Conservation (phyloP, 2,888 invertebrate species). For the Spodoptera picta region DNA sequence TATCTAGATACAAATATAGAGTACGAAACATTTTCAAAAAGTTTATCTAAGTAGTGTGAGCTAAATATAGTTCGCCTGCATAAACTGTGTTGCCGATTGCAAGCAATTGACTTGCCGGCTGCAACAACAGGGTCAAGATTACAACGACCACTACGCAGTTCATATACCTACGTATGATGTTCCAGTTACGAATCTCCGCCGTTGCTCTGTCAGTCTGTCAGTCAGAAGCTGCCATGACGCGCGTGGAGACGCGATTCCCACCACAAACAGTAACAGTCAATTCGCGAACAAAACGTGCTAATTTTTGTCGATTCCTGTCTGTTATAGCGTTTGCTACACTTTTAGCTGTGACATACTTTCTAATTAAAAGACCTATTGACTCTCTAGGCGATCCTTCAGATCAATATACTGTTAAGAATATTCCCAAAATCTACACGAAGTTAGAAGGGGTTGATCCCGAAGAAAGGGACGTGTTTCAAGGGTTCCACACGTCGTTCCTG, state of each 20-base stretch:
- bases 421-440: slow-evolving; percentile 77
- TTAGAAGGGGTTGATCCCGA: slow-evolving; percentile 84
- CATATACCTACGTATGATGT: slow-evolving; percentile 61
- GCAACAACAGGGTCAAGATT: slow-evolving; percentile 73
- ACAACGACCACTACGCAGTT: slow-evolving; percentile 66
- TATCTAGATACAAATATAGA: not conserved
- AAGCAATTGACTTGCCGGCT: slow-evolving; percentile 58
- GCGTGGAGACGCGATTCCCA: slow-evolving; percentile 72
- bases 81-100: slow-evolving; percentile 50
- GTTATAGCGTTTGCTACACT: slow-evolving; percentile 63
- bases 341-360: slow-evolving; percentile 66
- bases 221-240: slow-evolving; percentile 83
- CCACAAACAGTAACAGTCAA: slow-evolving; percentile 70
- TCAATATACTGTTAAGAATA: slow-evolving; percentile 73
- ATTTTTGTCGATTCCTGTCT: slow-evolving; percentile 69
- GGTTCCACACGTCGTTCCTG: slow-evolving; percentile 90
- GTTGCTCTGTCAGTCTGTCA: slow-evolving; percentile 78
- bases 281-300: slow-evolving; percentile 70
- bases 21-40: slow-evolving; percentile 3
- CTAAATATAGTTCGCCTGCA: slow-evolving; percentile 29
- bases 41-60: not conserved
- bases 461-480: slow-evolving; percentile 89
- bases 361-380: slow-evolving; percentile 66
- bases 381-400: slow-evolving; percentile 77
- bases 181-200: slow-evolving; percentile 74